Conservation (phyloP, 2,113 vertebrate species). For the Hypomesus transpacificus region DNA sequence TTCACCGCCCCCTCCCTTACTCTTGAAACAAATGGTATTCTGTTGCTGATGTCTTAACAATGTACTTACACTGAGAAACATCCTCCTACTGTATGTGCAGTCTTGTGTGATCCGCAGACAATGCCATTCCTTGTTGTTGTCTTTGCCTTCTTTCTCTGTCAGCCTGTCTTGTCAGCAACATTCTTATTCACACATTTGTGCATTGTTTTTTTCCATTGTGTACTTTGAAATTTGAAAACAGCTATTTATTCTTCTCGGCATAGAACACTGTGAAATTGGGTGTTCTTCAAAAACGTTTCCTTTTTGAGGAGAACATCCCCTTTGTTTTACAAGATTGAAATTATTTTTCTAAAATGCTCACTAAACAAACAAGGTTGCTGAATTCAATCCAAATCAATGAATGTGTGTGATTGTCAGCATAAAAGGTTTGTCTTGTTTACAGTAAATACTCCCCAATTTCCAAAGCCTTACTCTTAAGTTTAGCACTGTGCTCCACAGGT, state of each 20-base stretch:
- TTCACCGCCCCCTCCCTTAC: background rate
- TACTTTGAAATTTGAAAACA: slow-evolving; percentile 56
- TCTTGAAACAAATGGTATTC: slow-evolving; percentile 41
- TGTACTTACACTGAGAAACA: slow-evolving; percentile 40
- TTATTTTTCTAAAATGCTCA: slow-evolving; percentile 41
- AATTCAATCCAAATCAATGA: slow-evolving; percentile 48
- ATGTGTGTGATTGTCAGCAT: slow-evolving; percentile 7
- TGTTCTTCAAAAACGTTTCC: slow-evolving; percentile 40
- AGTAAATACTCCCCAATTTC: background rate
- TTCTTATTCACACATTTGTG: slow-evolving; percentile 42
- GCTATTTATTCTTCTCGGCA: slow-evolving; percentile 50
- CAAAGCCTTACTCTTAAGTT: too few relatives aligned
- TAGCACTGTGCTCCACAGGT: too few relatives aligned
- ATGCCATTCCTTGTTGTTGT: slow-evolving; percentile 48
- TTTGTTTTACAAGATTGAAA: slow-evolving; percentile 47
- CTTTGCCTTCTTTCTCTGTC: slow-evolving; percentile 51
- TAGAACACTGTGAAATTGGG: slow-evolving; percentile 46
- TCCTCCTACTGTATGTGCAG: slow-evolving; percentile 7
- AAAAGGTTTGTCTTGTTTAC: background rate
- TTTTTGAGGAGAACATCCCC: slow-evolving; percentile 43
- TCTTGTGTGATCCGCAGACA: slow-evolving; percentile 56
- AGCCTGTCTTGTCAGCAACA: slow-evolving; percentile 50
- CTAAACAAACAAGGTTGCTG: slow-evolving; percentile 47
- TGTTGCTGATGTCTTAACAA: slow-evolving; percentile 48
- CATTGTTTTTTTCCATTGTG: slow-evolving; percentile 57